These are phyloP conservation scores for Gisinianus flammeolus DNA, from an alignment of 2,888 invertebrate species.

Conservation along the genomic window DNA sequence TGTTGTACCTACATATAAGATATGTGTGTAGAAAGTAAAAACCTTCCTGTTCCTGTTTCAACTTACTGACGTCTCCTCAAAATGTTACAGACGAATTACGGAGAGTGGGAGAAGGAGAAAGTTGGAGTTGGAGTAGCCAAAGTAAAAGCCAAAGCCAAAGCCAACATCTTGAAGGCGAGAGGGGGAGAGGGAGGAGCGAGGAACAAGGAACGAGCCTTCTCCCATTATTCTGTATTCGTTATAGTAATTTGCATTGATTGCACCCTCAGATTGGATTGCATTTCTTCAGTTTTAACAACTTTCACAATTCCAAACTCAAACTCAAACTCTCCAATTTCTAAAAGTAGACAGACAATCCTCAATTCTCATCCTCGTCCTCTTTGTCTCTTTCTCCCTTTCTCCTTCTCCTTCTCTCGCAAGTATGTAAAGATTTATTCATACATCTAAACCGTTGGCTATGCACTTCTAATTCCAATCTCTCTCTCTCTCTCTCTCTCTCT, in stretches of 20 bases:
- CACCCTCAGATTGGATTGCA: constrained; percentile 34
- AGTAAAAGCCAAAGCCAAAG: background rate
- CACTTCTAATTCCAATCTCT: constrained; percentile 19
- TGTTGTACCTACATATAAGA: too few relatives aligned
- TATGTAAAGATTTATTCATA: too few relatives aligned
- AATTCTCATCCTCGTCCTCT: too few relatives aligned
- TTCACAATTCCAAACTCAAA: background rate
- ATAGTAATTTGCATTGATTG: constrained; percentile 48
- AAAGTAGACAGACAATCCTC: background rate
- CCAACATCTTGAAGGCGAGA: background rate
- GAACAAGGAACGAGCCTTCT: too few relatives aligned
- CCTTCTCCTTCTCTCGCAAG: too few relatives aligned
- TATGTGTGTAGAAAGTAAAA: too few relatives aligned
- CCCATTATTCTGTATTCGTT: constrained; percentile 15
- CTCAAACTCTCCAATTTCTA: background rate
- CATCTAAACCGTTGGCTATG: too few relatives aligned
- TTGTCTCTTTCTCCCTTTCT: too few relatives aligned
- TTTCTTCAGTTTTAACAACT: constrained; percentile 13
- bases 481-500: background rate
- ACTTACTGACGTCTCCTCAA: background rate
- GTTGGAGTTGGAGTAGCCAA: background rate
- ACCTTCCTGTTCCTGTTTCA: too few relatives aligned
- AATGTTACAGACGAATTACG: constrained; percentile 32
- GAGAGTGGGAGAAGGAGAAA: constrained; percentile 39
- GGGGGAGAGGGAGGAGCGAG: too few relatives aligned